Percentiles rank a stretch among this genome's conserved stretches.
Conservation (phyloP, 2,888 invertebrate species). For the Galerucella nymphaeae region DNA sequence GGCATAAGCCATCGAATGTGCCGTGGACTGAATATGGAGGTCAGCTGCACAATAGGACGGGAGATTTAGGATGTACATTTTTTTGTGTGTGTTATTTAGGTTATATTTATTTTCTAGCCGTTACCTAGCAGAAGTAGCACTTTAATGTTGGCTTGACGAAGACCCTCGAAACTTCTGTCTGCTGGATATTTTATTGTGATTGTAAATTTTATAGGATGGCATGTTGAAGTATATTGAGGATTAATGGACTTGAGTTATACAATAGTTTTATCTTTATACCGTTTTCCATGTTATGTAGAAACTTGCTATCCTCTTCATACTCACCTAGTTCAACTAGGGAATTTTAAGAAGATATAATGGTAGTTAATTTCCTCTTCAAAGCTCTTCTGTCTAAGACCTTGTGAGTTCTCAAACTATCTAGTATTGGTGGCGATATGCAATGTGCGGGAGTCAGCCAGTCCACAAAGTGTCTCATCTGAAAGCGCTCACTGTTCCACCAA, state of each 20-base stretch:
- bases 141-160: slow-evolving; percentile 25
- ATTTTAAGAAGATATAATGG: no score
- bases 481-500: no score
- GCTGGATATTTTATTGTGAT: slow-evolving; percentile 2
- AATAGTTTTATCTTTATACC: background rate
- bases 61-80: slow-evolving; percentile 36
- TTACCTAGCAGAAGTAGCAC: slow-evolving; percentile 28
- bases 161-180: slow-evolving; percentile 10
- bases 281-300: no score
- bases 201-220: slow-evolving; percentile 9
- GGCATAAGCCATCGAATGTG: slow-evolving; percentile 38
- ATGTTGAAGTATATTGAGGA: background rate
- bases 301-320: no score
- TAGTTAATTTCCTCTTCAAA: no score
- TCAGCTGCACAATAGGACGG: slow-evolving; percentile 35
- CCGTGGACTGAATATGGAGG: slow-evolving; percentile 34
- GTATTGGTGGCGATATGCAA: no score
- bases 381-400: no score
- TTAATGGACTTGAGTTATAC: background rate
- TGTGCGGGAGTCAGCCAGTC: no score
- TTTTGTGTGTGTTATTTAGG: slow-evolving; percentile 21
- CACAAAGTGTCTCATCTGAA: no score
- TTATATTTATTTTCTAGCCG: slow-evolving; percentile 32
- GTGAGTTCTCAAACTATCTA: no score
- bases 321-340: no score